phyloP scores from a whole-genome alignment of 2,888 invertebrate genomes.

The Coelinius sp. region DNA sequence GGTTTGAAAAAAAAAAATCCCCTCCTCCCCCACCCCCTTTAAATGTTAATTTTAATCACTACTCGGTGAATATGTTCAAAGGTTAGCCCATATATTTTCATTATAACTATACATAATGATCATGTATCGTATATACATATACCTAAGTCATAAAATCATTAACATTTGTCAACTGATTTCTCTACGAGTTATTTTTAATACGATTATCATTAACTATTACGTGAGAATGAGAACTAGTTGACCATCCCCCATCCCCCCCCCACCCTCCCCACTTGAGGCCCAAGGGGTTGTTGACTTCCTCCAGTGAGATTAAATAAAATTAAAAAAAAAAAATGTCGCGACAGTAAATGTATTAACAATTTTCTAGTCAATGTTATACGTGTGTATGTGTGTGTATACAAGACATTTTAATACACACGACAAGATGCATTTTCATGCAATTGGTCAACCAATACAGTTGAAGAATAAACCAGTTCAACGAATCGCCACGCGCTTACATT shows the following conservation, averaged over 20 bases:
- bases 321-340: conserved; percentile 27
- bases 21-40: neutral
- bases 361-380: neutral
- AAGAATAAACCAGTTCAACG: conserved; percentile 62
- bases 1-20: neutral
- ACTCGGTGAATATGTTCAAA: neutral
- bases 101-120: conserved; percentile 16
- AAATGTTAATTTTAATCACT: conserved; percentile 15
- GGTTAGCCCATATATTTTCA: conserved; percentile 14
- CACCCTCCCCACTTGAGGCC: neutral
- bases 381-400: neutral
- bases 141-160: neutral
- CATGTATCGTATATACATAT: neutral
- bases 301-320: too few relatives aligned
- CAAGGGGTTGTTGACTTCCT: conserved; percentile 31
- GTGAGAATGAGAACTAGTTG: conserved; percentile 13
- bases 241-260: neutral
- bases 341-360: neutral
- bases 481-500: conserved; percentile 49
- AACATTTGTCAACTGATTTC: conserved; percentile 19
- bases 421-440: neutral
- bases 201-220: conserved; percentile 25
- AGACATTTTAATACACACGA: neutral
- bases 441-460: conserved; percentile 41
- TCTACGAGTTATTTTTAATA: conserved; percentile 13